A percentile compares a stretch with the other conserved stretches of the same genome.
Conservation (phyloP, 37 sponge, comb jelly and placozoan genomes). For the Amphimedon queenslandica region DNA sequence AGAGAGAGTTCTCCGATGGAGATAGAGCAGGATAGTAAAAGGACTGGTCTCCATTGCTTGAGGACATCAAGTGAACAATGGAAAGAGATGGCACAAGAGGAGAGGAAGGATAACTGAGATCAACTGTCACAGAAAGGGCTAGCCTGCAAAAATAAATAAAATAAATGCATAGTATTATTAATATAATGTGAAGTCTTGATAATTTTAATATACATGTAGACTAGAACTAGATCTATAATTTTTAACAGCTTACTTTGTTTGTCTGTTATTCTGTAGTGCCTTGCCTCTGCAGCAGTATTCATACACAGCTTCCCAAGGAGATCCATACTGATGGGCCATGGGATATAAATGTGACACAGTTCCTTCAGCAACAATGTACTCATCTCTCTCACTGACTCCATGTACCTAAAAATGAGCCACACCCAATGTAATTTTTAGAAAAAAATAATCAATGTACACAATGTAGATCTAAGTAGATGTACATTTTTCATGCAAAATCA, state of each 20-base stretch:
- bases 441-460: too few species aligned
- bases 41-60: conserved; percentile 5
- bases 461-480: too few species aligned
- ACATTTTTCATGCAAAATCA: too few species aligned
- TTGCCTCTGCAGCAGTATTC: conserved; percentile 78
- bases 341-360: conserved; percentile 50
- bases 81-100: conserved; percentile 53
- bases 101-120: conserved; percentile 54
- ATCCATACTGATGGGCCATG: conserved; percentile 31
- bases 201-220: too few species aligned
- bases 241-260: conserved; percentile 43
- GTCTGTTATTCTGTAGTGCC: conserved; percentile 52
- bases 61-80: conserved; percentile 21
- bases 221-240: too few species aligned
- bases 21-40: conserved; percentile 31
- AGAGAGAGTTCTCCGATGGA: conserved; percentile 47
- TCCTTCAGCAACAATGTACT: conserved; percentile 42
- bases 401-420: not conserved
- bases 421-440: not conserved
- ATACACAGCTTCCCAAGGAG: conserved; percentile 64
- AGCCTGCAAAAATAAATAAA: conserved; percentile 29
- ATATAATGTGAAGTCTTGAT: too few species aligned
- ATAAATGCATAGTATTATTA: too few species aligned
- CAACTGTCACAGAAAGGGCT: conserved; percentile 36
- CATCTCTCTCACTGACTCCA: conserved; percentile 1